phyloP scores from a whole-genome alignment of 2,797 vertebrate genomes.

The Acomys russatus region DNA sequence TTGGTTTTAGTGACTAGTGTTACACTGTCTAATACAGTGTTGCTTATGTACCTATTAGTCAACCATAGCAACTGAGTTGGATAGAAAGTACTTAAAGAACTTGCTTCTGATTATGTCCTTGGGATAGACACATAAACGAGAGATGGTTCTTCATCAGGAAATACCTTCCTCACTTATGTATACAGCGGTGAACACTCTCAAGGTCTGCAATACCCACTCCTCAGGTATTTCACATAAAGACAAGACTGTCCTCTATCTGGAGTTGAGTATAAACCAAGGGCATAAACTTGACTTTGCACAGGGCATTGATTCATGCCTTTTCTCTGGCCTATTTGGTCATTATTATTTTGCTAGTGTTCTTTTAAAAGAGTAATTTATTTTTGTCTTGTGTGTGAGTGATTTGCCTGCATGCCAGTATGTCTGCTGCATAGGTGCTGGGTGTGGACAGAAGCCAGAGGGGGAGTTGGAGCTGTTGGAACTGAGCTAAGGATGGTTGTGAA shows the following conservation, averaged over 20 bases:
- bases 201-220: not conserved
- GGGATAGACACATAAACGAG: not conserved
- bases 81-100: not conserved
- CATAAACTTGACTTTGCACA: fast-evolving
- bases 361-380: not conserved
- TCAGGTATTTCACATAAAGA: not conserved
- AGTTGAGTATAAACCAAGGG: not conserved
- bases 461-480: too few species aligned
- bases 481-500: not conserved
- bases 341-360: not conserved
- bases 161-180: not conserved
- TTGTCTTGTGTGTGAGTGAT: not conserved
- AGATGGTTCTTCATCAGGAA: not conserved
- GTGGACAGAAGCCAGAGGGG: not conserved
- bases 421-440: too few species aligned
- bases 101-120: slow-evolving; percentile 40
- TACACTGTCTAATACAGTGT: not conserved
- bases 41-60: not conserved
- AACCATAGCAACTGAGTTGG: not conserved
- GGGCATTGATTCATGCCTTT: not conserved
- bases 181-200: too few species aligned
- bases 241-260: not conserved
- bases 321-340: not conserved
- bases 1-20: slow-evolving; percentile 20
- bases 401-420: not conserved